Percentiles rank a stretch among this genome's conserved stretches.
Evolutionary conservation across 2,113 vertebrate genomes (phyloP).

Genomic region (Eublepharis macularius): DNA sequence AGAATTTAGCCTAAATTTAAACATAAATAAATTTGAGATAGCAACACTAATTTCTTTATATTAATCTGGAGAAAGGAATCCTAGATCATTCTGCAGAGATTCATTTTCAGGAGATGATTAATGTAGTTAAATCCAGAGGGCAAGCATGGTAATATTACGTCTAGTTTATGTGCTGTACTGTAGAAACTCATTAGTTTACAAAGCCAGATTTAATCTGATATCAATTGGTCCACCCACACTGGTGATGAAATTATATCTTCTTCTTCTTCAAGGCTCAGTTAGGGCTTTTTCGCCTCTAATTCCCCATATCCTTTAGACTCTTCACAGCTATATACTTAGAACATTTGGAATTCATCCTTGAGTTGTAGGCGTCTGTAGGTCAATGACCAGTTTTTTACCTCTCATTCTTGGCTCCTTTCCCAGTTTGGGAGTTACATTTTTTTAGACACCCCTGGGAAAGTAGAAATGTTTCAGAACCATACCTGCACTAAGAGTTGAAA

Average conservation of each 20-base stretch:
- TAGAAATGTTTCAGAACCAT: conserved; percentile 31
- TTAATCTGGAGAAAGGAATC: background rate
- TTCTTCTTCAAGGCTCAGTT: conserved; percentile 20
- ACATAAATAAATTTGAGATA: background rate
- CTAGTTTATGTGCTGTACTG: background rate
- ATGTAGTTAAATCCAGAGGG: background rate
- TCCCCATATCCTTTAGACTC: background rate
- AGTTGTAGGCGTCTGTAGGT: conserved; percentile 33
- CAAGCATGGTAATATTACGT: background rate
- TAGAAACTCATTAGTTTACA: background rate
- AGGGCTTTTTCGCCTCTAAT: background rate
- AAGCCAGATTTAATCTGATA: conserved; percentile 25
- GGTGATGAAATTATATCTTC: conserved; percentile 10
- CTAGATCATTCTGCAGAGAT: background rate
- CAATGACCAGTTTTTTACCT: conserved; percentile 27
- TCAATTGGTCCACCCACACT: conserved; percentile 19
- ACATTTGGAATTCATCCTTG: conserved; percentile 33
- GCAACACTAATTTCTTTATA: background rate
- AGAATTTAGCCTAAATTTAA: background rate
- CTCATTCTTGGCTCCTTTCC: conserved; percentile 42
- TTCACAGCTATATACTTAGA: conserved; percentile 20
- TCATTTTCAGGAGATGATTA: background rate
- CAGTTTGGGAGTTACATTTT: conserved; percentile 14
- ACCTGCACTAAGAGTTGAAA: conserved; percentile 32
- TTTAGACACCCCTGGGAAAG: conserved; percentile 32